Evolutionary conservation across 2,113 vertebrate genomes (phyloP), one percentile per base, ranked within the genome.

Genomic region (Trachemys scripta): DNA sequence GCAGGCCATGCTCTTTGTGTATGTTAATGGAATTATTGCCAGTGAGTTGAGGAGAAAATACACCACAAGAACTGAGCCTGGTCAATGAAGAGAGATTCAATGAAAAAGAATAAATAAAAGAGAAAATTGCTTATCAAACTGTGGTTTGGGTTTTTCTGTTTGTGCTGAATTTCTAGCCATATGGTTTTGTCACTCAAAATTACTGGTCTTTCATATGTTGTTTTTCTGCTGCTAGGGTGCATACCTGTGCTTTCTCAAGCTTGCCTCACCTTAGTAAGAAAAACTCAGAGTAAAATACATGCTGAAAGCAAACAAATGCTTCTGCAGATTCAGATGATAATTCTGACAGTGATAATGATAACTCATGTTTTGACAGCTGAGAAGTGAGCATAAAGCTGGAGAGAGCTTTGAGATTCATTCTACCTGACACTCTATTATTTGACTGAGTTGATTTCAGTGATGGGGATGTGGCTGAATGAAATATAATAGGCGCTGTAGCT

Each of bases 311-410:
- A 80, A 79, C 14, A 84, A 22, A 29, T 49, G 7, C 29, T 22
- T 51, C 56, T 93, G 45, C 78, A 90, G 54, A 80, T 50, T 89
- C 50, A 47, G 81, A 65, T 84, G 80, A 85, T 59, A 85, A 79
- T 79, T 88, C 72, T 95, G 81, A 80, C 35, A n/a, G 10, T 69
- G 49, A 90, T 80, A 57, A 88, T 82, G 59, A 83, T 90, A 42
- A 80, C 81, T 62, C 84, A 56, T 84, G 20, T 81, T 95, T 90
- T 90, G 82, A 86, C 80, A 91, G 75, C n/a, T 78, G 76, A 90
- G 81, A 76, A 79, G 42, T 38, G 20, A 62, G 19, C 11, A 47
- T 31, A 89, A 89, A 92, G 78, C 62, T 88, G 75, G 19, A 89
- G 56, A 86, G 62, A 57, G 87, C n/a, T n/a, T 57, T 89, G 53